These are phyloP conservation scores for Lagenorhynchus albirostris DNA, from an alignment of 2,113 vertebrate genomes.

Conservation along the genomic window DNA sequence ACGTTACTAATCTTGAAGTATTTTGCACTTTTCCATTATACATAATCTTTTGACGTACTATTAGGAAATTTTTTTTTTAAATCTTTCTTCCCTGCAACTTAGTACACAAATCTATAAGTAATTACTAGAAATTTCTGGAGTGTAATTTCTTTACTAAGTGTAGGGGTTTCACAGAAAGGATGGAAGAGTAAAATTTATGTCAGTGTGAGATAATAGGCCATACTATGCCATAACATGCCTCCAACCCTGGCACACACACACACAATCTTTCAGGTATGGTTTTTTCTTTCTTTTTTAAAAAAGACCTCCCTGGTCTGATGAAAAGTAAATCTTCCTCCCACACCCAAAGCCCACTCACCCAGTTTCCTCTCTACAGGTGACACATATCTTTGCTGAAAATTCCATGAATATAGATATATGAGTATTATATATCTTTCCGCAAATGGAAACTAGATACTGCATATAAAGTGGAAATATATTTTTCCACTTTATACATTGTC, in stretches of 20 bases:
- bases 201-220: neutral
- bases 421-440: neutral
- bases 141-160: neutral
- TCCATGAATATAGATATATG: neutral
- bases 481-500: neutral
- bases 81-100: slow-evolving; percentile 12
- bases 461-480: neutral
- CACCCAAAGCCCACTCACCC: neutral
- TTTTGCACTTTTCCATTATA: neutral
- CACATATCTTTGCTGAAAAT: neutral
- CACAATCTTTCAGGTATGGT: neutral
- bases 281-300: neutral
- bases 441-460: neutral
- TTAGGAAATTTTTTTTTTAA: neutral
- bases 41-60: neutral
- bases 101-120: neutral
- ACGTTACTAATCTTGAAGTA: neutral
- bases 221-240: neutral
- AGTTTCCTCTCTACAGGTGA: neutral
- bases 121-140: neutral
- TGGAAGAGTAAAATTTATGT: neutral
- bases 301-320: neutral
- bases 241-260: neutral
- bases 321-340: neutral
- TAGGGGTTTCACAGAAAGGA: neutral